Evolutionary conservation across 2,888 invertebrate genomes (phyloP).

Genomic region (Ectemnius lituratus): DNA sequence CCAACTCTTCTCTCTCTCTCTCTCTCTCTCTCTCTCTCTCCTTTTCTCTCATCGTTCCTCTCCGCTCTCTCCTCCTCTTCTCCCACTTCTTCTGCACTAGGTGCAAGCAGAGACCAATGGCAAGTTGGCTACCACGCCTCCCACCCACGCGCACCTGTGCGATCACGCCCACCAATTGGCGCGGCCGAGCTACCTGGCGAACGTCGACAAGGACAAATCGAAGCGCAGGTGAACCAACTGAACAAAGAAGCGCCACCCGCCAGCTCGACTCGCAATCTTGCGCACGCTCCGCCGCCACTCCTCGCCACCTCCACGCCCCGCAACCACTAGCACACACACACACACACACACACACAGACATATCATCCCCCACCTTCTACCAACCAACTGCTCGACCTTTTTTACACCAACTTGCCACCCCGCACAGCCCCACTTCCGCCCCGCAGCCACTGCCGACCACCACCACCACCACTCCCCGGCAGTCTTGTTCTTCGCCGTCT

Average conservation of each 20-base stretch:
- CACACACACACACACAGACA: too few relatives aligned
- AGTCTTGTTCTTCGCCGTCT: constrained; percentile 6
- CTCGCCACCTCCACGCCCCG: too few relatives aligned
- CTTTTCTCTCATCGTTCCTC: not conserved
- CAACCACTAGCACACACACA: too few relatives aligned
- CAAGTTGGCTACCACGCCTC: constrained; percentile 69
- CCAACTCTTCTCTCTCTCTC: constrained; percentile 26
- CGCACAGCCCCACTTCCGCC: too few relatives aligned
- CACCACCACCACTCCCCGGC: not conserved
- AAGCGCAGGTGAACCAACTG: constrained; percentile 8
- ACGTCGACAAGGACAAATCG: constrained; percentile 30
- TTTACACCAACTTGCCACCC: too few relatives aligned
- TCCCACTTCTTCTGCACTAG: not conserved
- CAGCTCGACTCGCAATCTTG: too few relatives aligned
- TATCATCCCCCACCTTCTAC: too few relatives aligned
- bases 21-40: constrained; percentile 1
- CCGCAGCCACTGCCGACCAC: too few relatives aligned
- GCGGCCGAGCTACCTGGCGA: constrained; percentile 62
- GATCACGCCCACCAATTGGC: constrained; percentile 72
- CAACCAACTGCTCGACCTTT: too few relatives aligned
- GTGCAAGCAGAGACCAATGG: constrained; percentile 63
- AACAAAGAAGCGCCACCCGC: not conserved
- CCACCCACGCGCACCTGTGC: constrained; percentile 77
- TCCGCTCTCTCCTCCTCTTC: constrained; percentile 3
- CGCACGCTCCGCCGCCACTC: too few relatives aligned